A percentile compares a stretch with the other conserved stretches of the same genome.
phyloP scores from a whole-genome alignment of 64 coral and sea anemone species.

The Dendronephthya gigantea region DNA sequence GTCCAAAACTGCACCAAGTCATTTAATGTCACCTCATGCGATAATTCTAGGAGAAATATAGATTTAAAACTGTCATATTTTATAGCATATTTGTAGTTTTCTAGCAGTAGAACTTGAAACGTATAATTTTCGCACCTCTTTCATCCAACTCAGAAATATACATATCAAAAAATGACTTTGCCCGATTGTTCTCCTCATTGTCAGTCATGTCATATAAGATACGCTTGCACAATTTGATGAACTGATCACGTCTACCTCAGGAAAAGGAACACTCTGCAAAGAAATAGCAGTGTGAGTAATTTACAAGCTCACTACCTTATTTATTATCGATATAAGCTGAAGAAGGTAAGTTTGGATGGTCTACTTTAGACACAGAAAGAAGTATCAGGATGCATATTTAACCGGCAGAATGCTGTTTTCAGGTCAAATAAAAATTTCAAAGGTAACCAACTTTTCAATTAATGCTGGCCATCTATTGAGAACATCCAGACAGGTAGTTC shows the following conservation, averaged over 20 bases:
- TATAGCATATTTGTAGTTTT: background rate
- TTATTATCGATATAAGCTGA: background rate
- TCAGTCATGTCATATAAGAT: background rate
- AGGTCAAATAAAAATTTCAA: background rate
- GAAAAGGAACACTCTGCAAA: background rate
- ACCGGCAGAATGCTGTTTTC: too few species aligned
- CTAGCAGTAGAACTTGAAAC: background rate
- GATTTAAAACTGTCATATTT: background rate
- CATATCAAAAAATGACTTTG: background rate
- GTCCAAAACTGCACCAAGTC: background rate
- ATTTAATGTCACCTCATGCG: background rate
- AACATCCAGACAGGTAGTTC: background rate
- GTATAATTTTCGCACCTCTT: background rate
- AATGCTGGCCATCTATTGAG: background rate
- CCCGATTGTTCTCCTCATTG: background rate
- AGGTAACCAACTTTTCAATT: background rate
- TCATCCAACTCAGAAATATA: constrained; percentile 1
- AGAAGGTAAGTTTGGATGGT: background rate
- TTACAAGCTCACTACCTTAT: background rate
- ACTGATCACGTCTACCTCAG: background rate
- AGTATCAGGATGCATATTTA: too few species aligned
- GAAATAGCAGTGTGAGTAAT: background rate
- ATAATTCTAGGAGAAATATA: background rate
- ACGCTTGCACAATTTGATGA: background rate
- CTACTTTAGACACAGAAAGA: too few species aligned